Percentiles rank a stretch among this genome's conserved stretches.
These are phyloP conservation scores for Ephestia elutella DNA, from an alignment of 1,140 invertebrate species.

Conservation along the genomic window DNA sequence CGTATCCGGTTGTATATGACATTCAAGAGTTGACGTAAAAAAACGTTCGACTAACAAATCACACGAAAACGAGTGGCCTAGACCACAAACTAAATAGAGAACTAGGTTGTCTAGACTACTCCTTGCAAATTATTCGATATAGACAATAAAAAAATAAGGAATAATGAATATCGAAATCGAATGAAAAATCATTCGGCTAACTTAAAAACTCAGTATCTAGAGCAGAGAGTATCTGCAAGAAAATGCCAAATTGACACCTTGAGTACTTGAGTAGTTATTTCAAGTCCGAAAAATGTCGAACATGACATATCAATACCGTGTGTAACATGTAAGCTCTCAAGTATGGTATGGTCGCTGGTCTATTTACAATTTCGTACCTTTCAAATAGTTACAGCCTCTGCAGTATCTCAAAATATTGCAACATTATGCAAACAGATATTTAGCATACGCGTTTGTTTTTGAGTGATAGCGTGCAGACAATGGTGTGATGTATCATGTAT, in stretches of 20 bases:
- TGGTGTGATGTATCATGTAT: constrained; percentile 24
- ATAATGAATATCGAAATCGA: too few species aligned
- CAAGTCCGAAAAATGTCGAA: background rate
- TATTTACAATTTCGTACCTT: too few species aligned
- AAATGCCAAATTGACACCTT: constrained; percentile 2
- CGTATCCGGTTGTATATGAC: too few species aligned
- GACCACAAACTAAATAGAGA: too few species aligned
- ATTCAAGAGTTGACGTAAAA: too few species aligned
- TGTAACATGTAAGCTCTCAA: background rate
- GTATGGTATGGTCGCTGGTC: constrained; percentile 4
- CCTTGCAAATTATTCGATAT: too few species aligned
- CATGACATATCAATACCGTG: constrained; percentile 2
- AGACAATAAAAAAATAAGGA: too few species aligned
- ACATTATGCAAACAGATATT: constrained; percentile 2
- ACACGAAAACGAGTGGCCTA: too few species aligned
- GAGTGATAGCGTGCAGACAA: constrained; percentile 18
- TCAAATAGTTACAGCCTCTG: too few species aligned
- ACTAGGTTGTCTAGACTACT: too few species aligned
- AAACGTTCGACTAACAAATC: too few species aligned
- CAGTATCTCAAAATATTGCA: background rate
- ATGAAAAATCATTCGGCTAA: too few species aligned
- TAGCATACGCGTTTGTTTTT: constrained; percentile 18
- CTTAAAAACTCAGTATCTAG: background rate
- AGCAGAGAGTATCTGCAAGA: background rate
- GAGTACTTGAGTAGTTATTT: background rate